Percentiles rank a stretch among this genome's conserved stretches.
phyloP scores from a whole-genome alignment of 2,797 vertebrate species.

The Rhodeus uyekii region DNA sequence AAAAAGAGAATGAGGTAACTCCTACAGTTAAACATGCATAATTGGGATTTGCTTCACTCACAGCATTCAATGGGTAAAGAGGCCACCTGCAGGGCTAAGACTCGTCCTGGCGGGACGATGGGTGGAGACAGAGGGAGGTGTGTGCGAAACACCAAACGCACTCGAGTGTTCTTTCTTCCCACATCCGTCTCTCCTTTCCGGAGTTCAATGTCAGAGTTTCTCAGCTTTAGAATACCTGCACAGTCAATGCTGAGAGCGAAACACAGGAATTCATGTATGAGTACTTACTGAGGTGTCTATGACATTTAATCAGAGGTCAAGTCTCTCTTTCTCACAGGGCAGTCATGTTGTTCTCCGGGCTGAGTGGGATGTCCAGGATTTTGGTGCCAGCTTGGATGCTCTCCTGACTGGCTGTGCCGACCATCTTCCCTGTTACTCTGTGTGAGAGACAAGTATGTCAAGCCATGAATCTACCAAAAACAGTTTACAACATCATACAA shows the following conservation, averaged over 20 bases:
- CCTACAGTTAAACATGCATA: background rate
- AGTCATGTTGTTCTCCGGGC: slow-evolving; percentile 91
- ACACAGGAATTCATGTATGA: background rate
- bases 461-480: background rate
- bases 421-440: slow-evolving; percentile 93
- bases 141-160: slow-evolving; percentile 88
- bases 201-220: slow-evolving; percentile 93
- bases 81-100: slow-evolving; percentile 86
- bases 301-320: too few relatives aligned
- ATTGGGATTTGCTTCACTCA: slow-evolving; percentile 71
- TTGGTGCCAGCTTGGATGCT: slow-evolving; percentile 90
- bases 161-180: slow-evolving; percentile 90
- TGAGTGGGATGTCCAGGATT: slow-evolving; percentile 88
- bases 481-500: background rate
- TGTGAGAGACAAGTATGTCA: background rate
- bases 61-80: slow-evolving; percentile 93
- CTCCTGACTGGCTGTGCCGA: slow-evolving; percentile 90
- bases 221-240: slow-evolving; percentile 90
- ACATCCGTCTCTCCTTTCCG: slow-evolving; percentile 95
- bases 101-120: slow-evolving; percentile 74
- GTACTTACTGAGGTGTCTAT: background rate
- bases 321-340: slow-evolving; percentile 75
- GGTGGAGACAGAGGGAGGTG: slow-evolving; percentile 83
- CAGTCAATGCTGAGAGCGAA: slow-evolving; percentile 84
- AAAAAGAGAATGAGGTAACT: background rate